These are phyloP conservation scores for Whitmania pigra DNA, from an alignment of 1,140 invertebrate species.

Conservation along the genomic window DNA sequence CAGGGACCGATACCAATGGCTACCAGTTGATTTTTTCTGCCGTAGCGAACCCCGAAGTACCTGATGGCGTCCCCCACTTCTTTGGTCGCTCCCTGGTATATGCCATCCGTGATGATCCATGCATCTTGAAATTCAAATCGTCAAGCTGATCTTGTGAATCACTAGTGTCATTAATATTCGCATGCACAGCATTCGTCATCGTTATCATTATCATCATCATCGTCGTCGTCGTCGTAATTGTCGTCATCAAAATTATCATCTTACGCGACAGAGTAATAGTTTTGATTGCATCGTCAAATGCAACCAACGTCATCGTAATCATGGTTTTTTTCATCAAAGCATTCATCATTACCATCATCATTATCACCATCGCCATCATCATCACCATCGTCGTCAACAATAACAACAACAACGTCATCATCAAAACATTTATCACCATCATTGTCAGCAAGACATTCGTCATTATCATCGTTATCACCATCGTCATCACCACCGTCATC, in stretches of 20 bases:
- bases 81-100: conserved; percentile 37
- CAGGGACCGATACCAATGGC: conserved; percentile 42
- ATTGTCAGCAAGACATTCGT: background rate
- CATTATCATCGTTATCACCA: background rate
- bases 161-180: background rate
- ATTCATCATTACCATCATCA: background rate
- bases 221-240: background rate
- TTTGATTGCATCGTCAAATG: too few relatives aligned
- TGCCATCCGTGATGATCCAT: conserved; percentile 40
- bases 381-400: background rate
- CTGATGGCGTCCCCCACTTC: conserved; percentile 43
- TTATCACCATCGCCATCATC: too few relatives aligned
- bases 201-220: background rate
- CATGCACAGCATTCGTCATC: background rate
- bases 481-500: background rate
- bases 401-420: background rate
- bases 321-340: background rate
- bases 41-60: conserved; percentile 34
- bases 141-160: too few relatives aligned
- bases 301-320: background rate
- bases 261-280: too few relatives aligned
- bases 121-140: conserved; percentile 31
- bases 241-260: too few relatives aligned
- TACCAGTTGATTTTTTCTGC: conserved; percentile 34
- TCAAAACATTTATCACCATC: background rate